Conservation (phyloP, 2,888 invertebrate species). For the Fabriciana adippe region DNA sequence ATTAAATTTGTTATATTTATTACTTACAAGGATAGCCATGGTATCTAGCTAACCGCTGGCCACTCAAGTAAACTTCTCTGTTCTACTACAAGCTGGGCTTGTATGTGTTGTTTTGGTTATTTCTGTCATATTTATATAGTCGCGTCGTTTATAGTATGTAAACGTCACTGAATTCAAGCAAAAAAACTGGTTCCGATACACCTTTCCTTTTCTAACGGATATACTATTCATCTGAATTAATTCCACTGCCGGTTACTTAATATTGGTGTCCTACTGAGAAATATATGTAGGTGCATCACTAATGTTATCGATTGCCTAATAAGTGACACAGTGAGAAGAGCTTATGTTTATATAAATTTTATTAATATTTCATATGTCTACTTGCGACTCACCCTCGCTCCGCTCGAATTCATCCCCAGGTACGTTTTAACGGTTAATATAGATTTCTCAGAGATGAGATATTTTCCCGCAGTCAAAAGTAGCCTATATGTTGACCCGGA, state of each 20-base stretch:
- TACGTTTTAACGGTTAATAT: too few species aligned
- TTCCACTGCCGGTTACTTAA: slow-evolving; percentile 68
- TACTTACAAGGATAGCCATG: slow-evolving; percentile 79
- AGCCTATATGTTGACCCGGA: too few species aligned
- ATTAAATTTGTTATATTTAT: not conserved
- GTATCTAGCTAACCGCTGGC: slow-evolving; percentile 79
- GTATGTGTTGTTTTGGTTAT: slow-evolving; percentile 64
- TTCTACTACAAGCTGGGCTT: slow-evolving; percentile 68
- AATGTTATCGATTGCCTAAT: slow-evolving; percentile 48
- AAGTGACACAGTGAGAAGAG: slow-evolving; percentile 33
- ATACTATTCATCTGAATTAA: slow-evolving; percentile 63
- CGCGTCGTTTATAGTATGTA: slow-evolving; percentile 55
- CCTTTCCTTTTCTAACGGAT: slow-evolving; percentile 74
- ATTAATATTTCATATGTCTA: not conserved
- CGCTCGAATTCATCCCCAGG: too few species aligned
- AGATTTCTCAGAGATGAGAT: too few species aligned
- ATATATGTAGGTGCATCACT: slow-evolving; percentile 47
- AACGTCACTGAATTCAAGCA: slow-evolving; percentile 45
- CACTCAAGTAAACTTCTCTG: slow-evolving; percentile 62
- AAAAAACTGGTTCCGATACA: slow-evolving; percentile 34
- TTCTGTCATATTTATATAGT: slow-evolving; percentile 78
- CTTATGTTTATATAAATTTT: slow-evolving; percentile 21
- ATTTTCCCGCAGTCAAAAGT: too few species aligned
- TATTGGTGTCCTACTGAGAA: slow-evolving; percentile 45
- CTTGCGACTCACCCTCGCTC: not conserved